phyloP scores from a whole-genome alignment of 2,797 vertebrate species.

The Limosa lapponica region DNA sequence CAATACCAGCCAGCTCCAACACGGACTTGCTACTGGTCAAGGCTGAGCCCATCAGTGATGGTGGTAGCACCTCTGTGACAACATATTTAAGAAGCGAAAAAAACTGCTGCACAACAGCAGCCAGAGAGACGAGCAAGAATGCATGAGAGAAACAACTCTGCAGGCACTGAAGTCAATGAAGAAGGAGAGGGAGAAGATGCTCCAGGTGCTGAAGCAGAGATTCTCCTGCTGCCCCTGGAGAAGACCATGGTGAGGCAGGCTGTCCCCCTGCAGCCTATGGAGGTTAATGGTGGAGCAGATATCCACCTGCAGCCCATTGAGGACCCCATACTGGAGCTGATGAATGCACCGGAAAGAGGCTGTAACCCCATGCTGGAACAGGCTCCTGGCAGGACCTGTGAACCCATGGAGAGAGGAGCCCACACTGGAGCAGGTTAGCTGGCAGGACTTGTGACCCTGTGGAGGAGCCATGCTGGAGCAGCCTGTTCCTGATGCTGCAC shows the following conservation, averaged over 20 bases:
- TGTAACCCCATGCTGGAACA: neutral
- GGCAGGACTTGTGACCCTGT: neutral
- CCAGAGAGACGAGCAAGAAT: neutral
- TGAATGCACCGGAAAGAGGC: neutral
- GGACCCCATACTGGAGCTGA: neutral
- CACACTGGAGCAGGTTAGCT: fast-evolving
- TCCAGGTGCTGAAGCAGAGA: neutral
- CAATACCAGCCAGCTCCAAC: neutral
- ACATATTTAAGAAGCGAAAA: neutral
- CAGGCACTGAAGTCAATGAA: neutral
- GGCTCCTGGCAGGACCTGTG: neutral
- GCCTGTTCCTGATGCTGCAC: neutral
- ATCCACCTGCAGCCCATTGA: neutral
- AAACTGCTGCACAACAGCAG: neutral
- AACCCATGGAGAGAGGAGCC: neutral
- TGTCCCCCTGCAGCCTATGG: neutral
- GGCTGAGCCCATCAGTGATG: neutral
- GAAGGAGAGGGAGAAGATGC: neutral
- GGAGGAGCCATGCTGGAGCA: neutral
- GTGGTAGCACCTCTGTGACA: neutral
- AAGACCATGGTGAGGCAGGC: neutral
- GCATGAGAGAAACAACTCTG: neutral
- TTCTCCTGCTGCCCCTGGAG: neutral
- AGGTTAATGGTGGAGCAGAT: neutral
- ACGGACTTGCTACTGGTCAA: too few relatives aligned